Evolutionary conservation across 2,888 invertebrate genomes (phyloP).

Genomic region (Epistrophe grossulariae): DNA sequence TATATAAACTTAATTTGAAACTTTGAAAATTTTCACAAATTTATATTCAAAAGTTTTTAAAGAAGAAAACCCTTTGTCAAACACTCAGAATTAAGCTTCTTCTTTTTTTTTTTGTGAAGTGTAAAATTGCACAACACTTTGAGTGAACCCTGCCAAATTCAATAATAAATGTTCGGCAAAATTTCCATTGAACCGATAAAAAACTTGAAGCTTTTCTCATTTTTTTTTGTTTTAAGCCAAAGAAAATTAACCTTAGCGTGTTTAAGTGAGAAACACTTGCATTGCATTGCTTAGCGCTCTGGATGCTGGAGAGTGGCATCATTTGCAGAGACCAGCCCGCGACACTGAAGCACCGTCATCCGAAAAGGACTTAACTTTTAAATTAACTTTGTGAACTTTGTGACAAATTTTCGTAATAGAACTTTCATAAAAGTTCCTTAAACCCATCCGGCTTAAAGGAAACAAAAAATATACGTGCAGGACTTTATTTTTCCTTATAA

Average conservation of each 20-base stretch:
- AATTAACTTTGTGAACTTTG: constrained; percentile 75
- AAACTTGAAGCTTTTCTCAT: constrained; percentile 37
- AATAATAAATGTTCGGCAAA: constrained; percentile 43
- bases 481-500: constrained; percentile 7
- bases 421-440: constrained; percentile 73
- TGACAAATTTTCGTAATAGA: constrained; percentile 75
- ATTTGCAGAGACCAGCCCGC: constrained; percentile 40
- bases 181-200: constrained; percentile 41
- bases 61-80: constrained; percentile 24
- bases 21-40: constrained; percentile 12
- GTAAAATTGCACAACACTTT: constrained; percentile 44
- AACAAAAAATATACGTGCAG: constrained; percentile 22
- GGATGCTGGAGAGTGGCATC: constrained; percentile 21
- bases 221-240: not conserved
- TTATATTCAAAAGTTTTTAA: constrained; percentile 14
- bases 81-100: not conserved
- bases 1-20: constrained; percentile 9
- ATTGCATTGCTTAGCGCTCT: constrained; percentile 33
- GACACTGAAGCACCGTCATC: constrained; percentile 36
- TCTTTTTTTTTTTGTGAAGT: not conserved
- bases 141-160: constrained; percentile 49
- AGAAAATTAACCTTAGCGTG: constrained; percentile 63
- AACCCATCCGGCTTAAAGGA: constrained; percentile 63
- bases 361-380: constrained; percentile 71
- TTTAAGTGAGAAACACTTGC: constrained; percentile 59